Evolutionary conservation across 2,113 vertebrate genomes (phyloP), one percentile per base, ranked within the genome.

Genomic region (Cyprinodon variegatus): DNA sequence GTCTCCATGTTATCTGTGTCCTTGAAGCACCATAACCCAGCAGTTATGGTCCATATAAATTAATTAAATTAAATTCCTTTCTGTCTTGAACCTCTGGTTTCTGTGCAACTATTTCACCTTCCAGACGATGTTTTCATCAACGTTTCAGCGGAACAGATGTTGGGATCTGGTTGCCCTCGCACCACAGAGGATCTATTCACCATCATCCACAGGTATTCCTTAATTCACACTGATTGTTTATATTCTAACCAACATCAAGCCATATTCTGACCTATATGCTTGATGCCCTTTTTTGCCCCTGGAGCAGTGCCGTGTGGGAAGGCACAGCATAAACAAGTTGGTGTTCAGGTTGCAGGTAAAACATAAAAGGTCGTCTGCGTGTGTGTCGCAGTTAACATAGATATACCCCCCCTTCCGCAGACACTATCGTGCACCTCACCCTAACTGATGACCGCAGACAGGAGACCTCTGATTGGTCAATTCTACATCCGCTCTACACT

Each of bases 121-220:
- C 59, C 82, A 96, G 96, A 80, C 62, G 95, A 94, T 48, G 83
- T 91, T 38, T 96, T 93, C 46, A 92, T 96, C 0, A 83, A 88
- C 8, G 60, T 93, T 10, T 89, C 90, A 0, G 88, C 37, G 17
- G 96, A 96, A 0, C 93, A 95, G 70, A 85, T 93, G 93, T 88
- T 93, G 45, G 88, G 92, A 20, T 94, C 96, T 43, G 84, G 88
- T 0, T 91, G 88, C 86, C 95, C 95, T 6, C 95, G 96, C 72
- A 98, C 96, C 65, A 98, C 96, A 0, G 97, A 98, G 78, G 98
- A 99, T 86, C 95, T 99, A 67, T 99, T 99, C 75, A 95, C 97
- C 74, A 95, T 94, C 72, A 99, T 99, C 85, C 97, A 99, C 95
- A 98, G 97, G 98, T 98, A 53, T 13, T 14, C 57, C 17, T 36